These are phyloP conservation scores for Drosophila rubida DNA, from an alignment of 2,888 invertebrate species.

Conservation along the genomic window DNA sequence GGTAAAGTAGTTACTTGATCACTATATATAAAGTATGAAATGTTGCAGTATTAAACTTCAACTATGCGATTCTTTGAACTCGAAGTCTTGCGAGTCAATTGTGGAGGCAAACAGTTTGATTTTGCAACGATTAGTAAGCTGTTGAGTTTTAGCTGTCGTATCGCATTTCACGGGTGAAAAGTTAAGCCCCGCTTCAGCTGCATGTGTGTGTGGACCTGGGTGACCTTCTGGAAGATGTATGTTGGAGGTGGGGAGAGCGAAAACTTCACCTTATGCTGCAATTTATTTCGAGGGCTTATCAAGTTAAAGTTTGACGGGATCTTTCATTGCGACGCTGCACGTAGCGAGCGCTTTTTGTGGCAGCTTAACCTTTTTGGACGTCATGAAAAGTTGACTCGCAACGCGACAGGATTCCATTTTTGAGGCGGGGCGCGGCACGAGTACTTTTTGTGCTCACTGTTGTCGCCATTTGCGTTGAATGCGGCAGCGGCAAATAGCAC, in stretches of 20 bases:
- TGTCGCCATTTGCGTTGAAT: slow-evolving; percentile 77
- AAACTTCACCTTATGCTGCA: slow-evolving; percentile 44
- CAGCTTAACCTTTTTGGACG: slow-evolving; percentile 71
- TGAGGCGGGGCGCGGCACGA: neutral
- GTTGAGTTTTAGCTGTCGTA: slow-evolving; percentile 14
- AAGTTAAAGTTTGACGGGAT: slow-evolving; percentile 73
- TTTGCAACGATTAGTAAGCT: slow-evolving; percentile 9
- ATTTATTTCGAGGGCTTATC: slow-evolving; percentile 74
- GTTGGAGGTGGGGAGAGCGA: neutral
- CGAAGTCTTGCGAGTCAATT: slow-evolving; percentile 1
- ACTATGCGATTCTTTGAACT: neutral
- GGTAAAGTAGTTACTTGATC: too few species aligned
- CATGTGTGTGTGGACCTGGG: slow-evolving; percentile 1
- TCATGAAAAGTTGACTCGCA: slow-evolving; percentile 59
- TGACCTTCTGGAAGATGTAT: slow-evolving; percentile 25
- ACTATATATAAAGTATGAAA: too few species aligned
- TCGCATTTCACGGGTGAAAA: slow-evolving; percentile 30
- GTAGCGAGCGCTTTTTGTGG: slow-evolving; percentile 61
- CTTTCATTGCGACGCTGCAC: slow-evolving; percentile 63
- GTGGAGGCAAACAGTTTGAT: neutral
- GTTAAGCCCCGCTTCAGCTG: slow-evolving; percentile 33
- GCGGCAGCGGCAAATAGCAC: slow-evolving; percentile 43
- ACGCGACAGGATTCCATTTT: neutral
- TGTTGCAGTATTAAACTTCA: neutral
- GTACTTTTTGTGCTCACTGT: slow-evolving; percentile 63